Evolutionary conservation across 2,113 vertebrate species (phyloP), one percentile per base, ranked within the genome.

Genomic region (Nipponia nippon): DNA sequence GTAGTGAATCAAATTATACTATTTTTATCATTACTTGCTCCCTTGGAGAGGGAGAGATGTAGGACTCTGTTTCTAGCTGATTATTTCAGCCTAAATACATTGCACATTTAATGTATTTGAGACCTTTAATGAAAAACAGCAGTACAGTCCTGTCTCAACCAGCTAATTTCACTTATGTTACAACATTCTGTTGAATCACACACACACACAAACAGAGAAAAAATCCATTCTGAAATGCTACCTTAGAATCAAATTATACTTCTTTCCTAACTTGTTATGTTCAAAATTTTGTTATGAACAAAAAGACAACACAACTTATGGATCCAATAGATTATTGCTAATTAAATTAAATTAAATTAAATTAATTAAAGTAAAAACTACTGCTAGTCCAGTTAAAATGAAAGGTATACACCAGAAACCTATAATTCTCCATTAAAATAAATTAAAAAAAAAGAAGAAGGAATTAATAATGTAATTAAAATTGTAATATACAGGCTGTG

Each of bases 401-500:
- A 58, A 85, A n/a, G 5, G 12, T 58, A 38, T 20, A 19, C 1
- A 27, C 23, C 23, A 79, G 13, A 86, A 90, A 86, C 42, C 14
- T 14, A 25, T 67, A 83, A 42, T 49, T 2, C 1, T 30, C 6
- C 11, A 53, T 36, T 62, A n/a, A 79, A 92, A 78, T 52, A 81
- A 55, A 44, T 59, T 14, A 32, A 30, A 44, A n/a, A 42, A 42
- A 75, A 56, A 42, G 1, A 32, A 19, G 15, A 46, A 1, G 7
- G 0, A 30, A 87, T 69, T 69, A 59, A 47, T 40, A 75, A 70
- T 22, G 2, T 5, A 55, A n/a, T 52, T 40, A 47, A 52, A 69
- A 70, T 20, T 34, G 3, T 38, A 59, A 18, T 40, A 52, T 10
- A 36, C 1, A 70, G 6, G 1, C 9, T 2, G 0, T 53, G 7